Evolutionary conservation across 2,113 vertebrate species (phyloP).

Genomic region (Eudorcas thomsonii): DNA sequence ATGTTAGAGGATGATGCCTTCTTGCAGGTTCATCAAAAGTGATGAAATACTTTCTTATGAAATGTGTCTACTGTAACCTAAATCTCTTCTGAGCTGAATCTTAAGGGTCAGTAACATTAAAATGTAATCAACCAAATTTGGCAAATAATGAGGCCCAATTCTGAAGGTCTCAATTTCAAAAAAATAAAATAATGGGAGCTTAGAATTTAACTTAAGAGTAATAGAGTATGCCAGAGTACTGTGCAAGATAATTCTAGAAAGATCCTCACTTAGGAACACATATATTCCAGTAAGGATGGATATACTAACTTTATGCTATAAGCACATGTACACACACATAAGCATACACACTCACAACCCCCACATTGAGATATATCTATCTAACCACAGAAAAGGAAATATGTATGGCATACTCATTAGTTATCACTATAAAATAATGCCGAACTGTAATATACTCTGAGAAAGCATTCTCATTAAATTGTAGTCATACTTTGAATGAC

Average conservation of each 20-base stretch:
- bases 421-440: background rate
- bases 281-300: background rate
- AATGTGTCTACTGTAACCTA: background rate
- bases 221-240: background rate
- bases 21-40: background rate
- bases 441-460: background rate
- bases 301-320: background rate
- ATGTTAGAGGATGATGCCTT: background rate
- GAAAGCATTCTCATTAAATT: background rate
- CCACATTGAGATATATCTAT: background rate
- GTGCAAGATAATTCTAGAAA: background rate
- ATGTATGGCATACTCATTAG: background rate
- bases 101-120: conserved; percentile 19
- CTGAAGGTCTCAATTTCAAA: conserved; percentile 10
- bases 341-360: background rate
- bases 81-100: background rate
- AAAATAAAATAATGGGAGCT: background rate
- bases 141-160: background rate
- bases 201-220: background rate
- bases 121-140: background rate
- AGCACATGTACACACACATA: background rate
- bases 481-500: background rate
- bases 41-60: background rate
- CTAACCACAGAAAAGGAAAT: background rate
- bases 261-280: background rate